phyloP scores from a whole-genome alignment of 1,140 invertebrate genomes.

The Cepaea nemoralis region DNA sequence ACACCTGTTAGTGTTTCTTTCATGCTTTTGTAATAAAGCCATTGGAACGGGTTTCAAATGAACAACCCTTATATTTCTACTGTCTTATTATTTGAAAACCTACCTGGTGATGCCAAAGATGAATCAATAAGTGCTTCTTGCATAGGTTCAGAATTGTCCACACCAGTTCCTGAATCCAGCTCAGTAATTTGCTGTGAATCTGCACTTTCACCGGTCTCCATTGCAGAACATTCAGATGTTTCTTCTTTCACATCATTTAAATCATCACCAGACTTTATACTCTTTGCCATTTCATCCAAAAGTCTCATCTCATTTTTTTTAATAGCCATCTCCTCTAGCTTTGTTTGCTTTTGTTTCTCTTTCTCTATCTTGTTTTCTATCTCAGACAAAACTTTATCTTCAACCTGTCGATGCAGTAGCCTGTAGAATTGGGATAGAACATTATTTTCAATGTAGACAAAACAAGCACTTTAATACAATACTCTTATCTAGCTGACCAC shows the following conservation, averaged over 20 bases:
- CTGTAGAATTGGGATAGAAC: no score
- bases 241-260: background rate
- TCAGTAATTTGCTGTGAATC: background rate
- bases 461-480: no score
- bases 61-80: no score
- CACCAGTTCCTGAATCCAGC: background rate
- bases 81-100: no score
- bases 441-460: no score
- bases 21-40: no score
- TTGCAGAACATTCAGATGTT: background rate
- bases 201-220: background rate
- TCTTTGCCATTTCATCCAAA: background rate
- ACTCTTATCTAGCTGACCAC: no score
- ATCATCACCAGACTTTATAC: background rate
- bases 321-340: conserved; percentile 50
- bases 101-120: background rate
- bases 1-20: no score
- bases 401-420: conserved; percentile 63
- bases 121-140: background rate
- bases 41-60: no score
- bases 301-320: conserved; percentile 36
- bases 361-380: conserved; percentile 57
- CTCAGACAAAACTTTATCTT: conserved; percentile 53
- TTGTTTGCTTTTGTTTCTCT: conserved; percentile 59
- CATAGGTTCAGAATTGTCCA: background rate